Base-by-base conservation (phyloP, 2,888 invertebrate genomes). In the Lysandra coridon region DNA sequence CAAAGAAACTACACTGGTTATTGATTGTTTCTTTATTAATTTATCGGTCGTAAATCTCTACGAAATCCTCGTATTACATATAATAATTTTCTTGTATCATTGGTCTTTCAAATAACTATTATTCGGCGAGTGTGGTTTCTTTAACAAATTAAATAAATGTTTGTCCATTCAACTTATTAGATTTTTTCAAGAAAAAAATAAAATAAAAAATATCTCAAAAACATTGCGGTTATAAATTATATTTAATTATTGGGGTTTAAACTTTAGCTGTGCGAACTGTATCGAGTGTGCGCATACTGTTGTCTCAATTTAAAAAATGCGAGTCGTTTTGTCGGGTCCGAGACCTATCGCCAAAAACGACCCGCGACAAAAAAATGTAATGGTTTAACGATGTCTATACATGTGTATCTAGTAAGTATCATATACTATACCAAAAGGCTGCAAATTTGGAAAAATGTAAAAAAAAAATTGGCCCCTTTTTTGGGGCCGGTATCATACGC, bases 381-480 rank as follows among this genome's bases (percentile, higher is more conserved):
- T 87, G 86, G 89, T 91, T 91, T 91, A 92, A 91, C 92, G 92
- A 92, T 92, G 93, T 92, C 91, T 93, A 92, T 91, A 91, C 90
- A 91, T 92, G 89, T 91, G 88, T 90, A 88, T 89, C 89, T 91
- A 91, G 91, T 92, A 92, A 93, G 91, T 92, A 93, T 92, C 91
- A 91, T 92, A 92, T 92, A 92, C 92, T 93, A 92, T 93, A 92
- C 92, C 76, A 92, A 92, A 93, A 91, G 91, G 91, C 90, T 90
- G 90, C 90, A 90, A 90, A 89, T 90, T 90, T 89, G 90, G 87
- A 90, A 87, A 92, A 90, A 90, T 90, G 89, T 90, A 91, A 92
- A 91, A 92, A 92, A 64, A 92, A 91, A 90, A 87, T 87, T 88
- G 91, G 91, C 88, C 90, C 88, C 91, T 87, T 88, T 89, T 88